Evolutionary conservation across 2,888 invertebrate species (phyloP), one percentile per base, ranked within the genome.

Genomic region (Anaspis maculata): DNA sequence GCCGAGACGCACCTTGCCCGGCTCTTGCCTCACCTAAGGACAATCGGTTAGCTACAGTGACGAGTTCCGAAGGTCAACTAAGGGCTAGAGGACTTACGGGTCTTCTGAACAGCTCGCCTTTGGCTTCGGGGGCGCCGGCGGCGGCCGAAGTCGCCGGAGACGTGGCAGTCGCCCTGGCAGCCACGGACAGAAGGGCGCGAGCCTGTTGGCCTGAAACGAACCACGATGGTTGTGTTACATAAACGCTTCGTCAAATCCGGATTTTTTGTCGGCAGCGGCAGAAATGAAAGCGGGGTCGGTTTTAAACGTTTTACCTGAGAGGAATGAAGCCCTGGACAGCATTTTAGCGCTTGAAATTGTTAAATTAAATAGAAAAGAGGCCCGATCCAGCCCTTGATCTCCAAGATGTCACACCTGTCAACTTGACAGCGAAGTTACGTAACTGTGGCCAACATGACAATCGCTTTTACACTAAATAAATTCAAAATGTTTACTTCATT

Each of bases 1-100:
- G 26, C 88, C 90, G 54, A 91, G 64, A 32, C 95, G 80, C 35
- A 90, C 88, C 65, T 83, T 82, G 39, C 83, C 80, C 12, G 86
- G 79, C 42, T 77, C 77, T 11, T 72, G 72, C 46, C 86, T 74
- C 32, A 77, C 67, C 62, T 61, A 38, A 29, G n/a, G n/a, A n/a
- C n/a, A n/a, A n/a, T n/a, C n/a, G 36, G 30, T 27, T 11, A 30
- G 4, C 16, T 27, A 12, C 31, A 13, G 15, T 7, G 13, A 11
- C 30, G 6, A 21, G 22, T 24, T 34, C 19, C n/a, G 16, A 15
- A 25, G n/a, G 26, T 30, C 15, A 22, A 6, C n/a, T 15, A 15
- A 15, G 19, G 11, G 15, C 14, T 15, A 14, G 25, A 36, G 16
- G 35, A 53, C 56, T 54, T 47, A 61, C 59, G 31, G 55, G 59